Evolutionary conservation across 1,140 invertebrate species (phyloP).

Genomic region (Drosophila parvula): DNA sequence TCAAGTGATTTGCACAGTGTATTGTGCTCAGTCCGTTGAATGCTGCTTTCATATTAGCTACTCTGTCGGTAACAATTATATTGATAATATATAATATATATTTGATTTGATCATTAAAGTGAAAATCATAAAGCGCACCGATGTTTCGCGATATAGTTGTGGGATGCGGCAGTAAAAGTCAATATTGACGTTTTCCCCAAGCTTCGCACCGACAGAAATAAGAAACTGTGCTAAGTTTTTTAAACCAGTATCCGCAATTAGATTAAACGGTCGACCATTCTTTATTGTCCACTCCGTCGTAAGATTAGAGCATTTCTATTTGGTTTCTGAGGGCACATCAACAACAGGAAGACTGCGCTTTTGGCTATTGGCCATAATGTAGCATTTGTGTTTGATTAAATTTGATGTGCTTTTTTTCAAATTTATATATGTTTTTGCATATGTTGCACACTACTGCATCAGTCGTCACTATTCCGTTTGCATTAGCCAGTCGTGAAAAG

Average conservation of each 20-base stretch:
- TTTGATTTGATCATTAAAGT: too few relatives aligned
- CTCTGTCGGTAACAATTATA: too few relatives aligned
- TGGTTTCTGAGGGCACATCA: constrained; percentile 5
- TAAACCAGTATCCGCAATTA: constrained; percentile 1
- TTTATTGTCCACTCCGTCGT: constrained; percentile 18
- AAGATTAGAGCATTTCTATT: constrained; percentile 14
- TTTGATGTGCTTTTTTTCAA: constrained; percentile 16
- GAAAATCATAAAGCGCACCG: too few relatives aligned
- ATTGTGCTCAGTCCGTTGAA: not conserved
- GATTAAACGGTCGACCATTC: constrained; percentile 7
- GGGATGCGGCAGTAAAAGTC: too few relatives aligned
- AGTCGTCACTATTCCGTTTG: too few relatives aligned
- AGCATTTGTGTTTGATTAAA: constrained; percentile 19
- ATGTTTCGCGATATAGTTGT: too few relatives aligned
- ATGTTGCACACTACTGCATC: not conserved
- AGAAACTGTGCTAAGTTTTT: too few relatives aligned
- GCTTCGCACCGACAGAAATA: too few relatives aligned
- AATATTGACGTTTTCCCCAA: too few relatives aligned
- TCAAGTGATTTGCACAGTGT: constrained; percentile 13
- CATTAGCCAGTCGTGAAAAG: too few relatives aligned
- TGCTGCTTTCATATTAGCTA: too few relatives aligned
- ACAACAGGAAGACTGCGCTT: constrained; percentile 10
- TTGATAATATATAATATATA: too few relatives aligned
- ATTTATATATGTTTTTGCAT: constrained; percentile 17
- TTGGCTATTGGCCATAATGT: constrained; percentile 11